Evolutionary conservation across 2,888 invertebrate genomes (phyloP), one percentile per base, ranked within the genome.

Genomic region (Teleogryllus oceanicus): DNA sequence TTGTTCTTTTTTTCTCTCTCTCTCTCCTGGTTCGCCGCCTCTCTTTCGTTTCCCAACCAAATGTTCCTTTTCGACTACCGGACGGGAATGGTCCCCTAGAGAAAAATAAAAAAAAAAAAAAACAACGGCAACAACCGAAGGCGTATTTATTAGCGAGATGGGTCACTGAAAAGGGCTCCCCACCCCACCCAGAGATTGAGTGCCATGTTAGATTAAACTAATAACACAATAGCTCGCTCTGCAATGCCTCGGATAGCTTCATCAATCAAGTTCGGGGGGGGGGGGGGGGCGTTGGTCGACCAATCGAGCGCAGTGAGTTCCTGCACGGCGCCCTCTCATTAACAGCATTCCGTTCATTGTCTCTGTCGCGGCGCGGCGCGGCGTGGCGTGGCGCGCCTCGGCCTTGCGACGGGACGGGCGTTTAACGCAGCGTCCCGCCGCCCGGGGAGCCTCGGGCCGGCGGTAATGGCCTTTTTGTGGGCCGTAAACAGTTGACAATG

Each of bases 401-500:
- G 51, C 50, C 76, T 24, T 50, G 49, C 75, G 21, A 24, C 16
- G 74, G 50, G 50, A 13, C 13, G 62, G 8, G 37, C 37, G 37
- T 8, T 37, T 37, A 37, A 37, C 37, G 37, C 37, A 1, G 51
- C 75, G 51, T 37, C 75, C 50, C 75, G 21, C 62, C 11, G 74
- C 75, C 74, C 76, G 18, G 16, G 13, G 62, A 2, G 62, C 62
- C 18, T 18, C 16, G 18, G 62, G n/a, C 62, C 62, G 62, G 4
- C 62, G 16, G 62, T 79, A 82, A 81, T 81, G 77, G 80, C 77
- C 81, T 82, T 81, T 81, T 82, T 82, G 81, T 80, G 77, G 37
- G 80, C 76, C 24, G 78, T 82, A 81, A 81, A 80, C 80, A 82
- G 79, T 82, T 80, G 80, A 82, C 82, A 81, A 82, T 82, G 77